Evolutionary conservation across 2,888 invertebrate species (phyloP).

Genomic region (Perithous albicinctus): DNA sequence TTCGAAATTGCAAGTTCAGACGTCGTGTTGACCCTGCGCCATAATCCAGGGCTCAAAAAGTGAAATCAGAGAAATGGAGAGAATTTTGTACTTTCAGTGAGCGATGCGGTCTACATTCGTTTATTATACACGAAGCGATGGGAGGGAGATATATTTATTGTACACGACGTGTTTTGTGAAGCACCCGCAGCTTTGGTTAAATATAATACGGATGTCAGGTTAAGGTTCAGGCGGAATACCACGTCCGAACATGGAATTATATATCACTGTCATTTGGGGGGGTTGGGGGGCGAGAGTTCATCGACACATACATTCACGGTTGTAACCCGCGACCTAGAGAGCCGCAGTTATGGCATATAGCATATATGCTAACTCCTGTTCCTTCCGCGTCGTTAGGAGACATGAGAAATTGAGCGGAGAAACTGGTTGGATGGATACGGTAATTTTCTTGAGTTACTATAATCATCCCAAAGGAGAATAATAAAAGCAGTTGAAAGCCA

Average conservation of each 20-base stretch:
- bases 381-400: conserved; percentile 3
- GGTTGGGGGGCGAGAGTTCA: conserved; percentile 13
- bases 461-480: not conserved
- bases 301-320: conserved; percentile 8
- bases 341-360: not conserved
- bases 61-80: conserved; percentile 13
- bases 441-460: conserved; percentile 1
- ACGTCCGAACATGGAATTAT: conserved; percentile 2
- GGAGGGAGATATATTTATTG: conserved; percentile 12
- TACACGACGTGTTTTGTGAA: not conserved
- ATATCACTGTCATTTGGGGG: not conserved
- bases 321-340: conserved; percentile 26
- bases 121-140: not conserved
- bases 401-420: not conserved
- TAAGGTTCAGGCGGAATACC: conserved; percentile 8
- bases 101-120: not conserved
- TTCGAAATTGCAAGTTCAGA: not conserved
- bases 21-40: not conserved
- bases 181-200: conserved; percentile 6
- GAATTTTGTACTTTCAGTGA: not conserved
- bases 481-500: not conserved
- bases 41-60: not conserved
- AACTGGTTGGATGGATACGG: not conserved
- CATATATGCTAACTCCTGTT: not conserved
- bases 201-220: not conserved